These are phyloP conservation scores for Lucifuga dentata DNA, from an alignment of 2,113 vertebrate genomes.

Conservation along the genomic window DNA sequence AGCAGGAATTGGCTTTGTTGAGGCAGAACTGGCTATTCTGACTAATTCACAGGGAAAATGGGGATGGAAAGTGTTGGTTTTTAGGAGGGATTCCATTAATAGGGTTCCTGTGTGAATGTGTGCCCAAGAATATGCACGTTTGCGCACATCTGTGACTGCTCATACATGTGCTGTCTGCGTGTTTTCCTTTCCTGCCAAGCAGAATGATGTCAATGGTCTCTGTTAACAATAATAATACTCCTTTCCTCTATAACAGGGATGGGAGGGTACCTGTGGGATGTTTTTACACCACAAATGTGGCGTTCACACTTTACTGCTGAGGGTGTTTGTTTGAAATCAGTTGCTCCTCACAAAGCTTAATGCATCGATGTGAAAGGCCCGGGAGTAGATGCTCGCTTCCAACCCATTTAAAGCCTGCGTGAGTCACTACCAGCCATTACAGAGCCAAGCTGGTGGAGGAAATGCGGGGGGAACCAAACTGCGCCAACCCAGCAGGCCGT, in stretches of 20 bases:
- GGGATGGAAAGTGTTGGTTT: constrained; percentile 63
- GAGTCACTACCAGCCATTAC: constrained; percentile 59
- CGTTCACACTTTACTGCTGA: constrained; percentile 36
- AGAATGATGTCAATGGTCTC: constrained; percentile 47
- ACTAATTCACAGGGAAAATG: constrained; percentile 62
- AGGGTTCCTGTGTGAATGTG: not conserved
- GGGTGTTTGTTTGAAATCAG: constrained; percentile 37
- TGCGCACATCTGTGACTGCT: constrained; percentile 18
- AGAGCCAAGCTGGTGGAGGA: constrained; percentile 13
- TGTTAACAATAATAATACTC: constrained; percentile 41
- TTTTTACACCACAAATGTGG: constrained; percentile 32
- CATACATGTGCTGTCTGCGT: constrained; percentile 25
- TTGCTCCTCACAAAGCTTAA: constrained; percentile 21
- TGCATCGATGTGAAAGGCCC: constrained; percentile 18
- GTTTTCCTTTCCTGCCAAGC: constrained; percentile 36
- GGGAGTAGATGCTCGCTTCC: constrained; percentile 11
- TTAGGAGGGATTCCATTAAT: constrained; percentile 57
- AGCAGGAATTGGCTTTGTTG: constrained; percentile 53
- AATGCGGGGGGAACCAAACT: constrained; percentile 30
- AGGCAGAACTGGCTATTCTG: constrained; percentile 50
- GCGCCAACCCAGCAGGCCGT: constrained; percentile 20
- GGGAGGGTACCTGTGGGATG: constrained; percentile 21
- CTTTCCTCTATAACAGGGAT: constrained; percentile 10
- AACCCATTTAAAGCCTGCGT: constrained; percentile 46
- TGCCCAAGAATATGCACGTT: not conserved